A percentile compares a stretch with the other conserved stretches of the same genome.
Evolutionary conservation across 2,797 vertebrate species (phyloP).

Genomic region (Sebastes cheni): DNA sequence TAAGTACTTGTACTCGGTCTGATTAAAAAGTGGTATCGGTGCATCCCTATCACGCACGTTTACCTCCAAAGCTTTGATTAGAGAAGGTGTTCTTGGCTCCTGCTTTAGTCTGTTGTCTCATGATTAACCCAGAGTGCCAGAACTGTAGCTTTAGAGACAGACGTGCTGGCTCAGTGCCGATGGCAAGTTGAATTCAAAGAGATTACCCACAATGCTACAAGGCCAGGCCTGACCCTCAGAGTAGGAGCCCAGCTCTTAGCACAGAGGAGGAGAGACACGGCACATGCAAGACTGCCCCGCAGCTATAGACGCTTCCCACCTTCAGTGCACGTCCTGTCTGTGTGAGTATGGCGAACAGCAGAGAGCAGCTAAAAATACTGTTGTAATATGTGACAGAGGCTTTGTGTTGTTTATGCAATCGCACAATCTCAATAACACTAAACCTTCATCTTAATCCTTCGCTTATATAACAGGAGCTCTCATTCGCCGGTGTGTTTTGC

Average conservation of each 20-base stretch:
- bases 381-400: constrained; percentile 57
- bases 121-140: constrained; percentile 47
- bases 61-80: constrained; percentile 1
- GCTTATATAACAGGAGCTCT: constrained; percentile 65
- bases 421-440: constrained; percentile 64
- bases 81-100: constrained; percentile 13
- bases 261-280: constrained; percentile 15
- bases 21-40: too few species aligned
- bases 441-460: constrained; percentile 69
- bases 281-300: constrained; percentile 30
- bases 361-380: constrained; percentile 63
- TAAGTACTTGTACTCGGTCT: too few species aligned
- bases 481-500: constrained; percentile 46
- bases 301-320: constrained; percentile 41
- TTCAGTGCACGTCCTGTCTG: constrained; percentile 32
- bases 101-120: constrained; percentile 42
- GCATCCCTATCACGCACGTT: neutral
- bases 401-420: constrained; percentile 70
- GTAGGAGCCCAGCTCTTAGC: constrained; percentile 28
- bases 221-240: constrained; percentile 47
- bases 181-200: constrained; percentile 59
- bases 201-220: constrained; percentile 61
- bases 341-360: constrained; percentile 15
- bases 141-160: constrained; percentile 47
- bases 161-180: constrained; percentile 50